Conservation (phyloP, 2,888 invertebrate species). For the Eristalis intricaria region DNA sequence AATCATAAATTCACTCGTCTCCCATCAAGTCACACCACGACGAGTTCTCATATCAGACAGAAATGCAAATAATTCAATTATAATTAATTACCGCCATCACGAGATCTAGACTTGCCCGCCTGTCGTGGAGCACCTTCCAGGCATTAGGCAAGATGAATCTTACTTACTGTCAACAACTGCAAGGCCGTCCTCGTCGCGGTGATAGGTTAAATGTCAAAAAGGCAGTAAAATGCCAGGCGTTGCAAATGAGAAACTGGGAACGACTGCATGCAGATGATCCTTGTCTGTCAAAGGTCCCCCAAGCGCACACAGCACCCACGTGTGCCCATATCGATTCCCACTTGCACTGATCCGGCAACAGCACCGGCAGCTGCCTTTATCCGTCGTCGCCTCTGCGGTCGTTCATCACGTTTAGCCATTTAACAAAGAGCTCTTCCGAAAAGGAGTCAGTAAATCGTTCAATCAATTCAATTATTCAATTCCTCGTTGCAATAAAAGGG, state of each 20-base stretch:
- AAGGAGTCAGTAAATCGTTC: constrained; percentile 13
- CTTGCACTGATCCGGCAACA: background rate
- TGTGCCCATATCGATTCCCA: background rate
- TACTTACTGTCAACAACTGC: too few relatives aligned
- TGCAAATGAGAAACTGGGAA: background rate
- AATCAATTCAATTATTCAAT: constrained; percentile 22
- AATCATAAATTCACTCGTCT: background rate
- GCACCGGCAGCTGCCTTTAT: background rate
- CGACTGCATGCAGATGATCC: background rate
- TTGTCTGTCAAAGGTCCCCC: too few relatives aligned
- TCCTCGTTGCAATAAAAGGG: constrained; percentile 29
- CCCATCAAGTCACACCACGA: background rate
- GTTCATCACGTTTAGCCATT: constrained; percentile 13
- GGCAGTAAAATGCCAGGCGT: background rate
- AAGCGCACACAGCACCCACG: background rate
- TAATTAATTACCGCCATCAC: background rate
- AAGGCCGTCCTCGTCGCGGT: background rate
- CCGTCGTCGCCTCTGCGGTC: background rate
- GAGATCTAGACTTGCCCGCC: background rate
- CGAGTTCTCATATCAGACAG: background rate
- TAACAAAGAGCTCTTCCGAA: constrained; percentile 4
- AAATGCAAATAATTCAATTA: background rate
- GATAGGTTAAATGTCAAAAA: background rate
- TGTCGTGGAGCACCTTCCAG: background rate
- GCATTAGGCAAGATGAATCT: background rate